phyloP scores from a whole-genome alignment of 1,140 invertebrate species.

The Diorhabda elongata region DNA sequence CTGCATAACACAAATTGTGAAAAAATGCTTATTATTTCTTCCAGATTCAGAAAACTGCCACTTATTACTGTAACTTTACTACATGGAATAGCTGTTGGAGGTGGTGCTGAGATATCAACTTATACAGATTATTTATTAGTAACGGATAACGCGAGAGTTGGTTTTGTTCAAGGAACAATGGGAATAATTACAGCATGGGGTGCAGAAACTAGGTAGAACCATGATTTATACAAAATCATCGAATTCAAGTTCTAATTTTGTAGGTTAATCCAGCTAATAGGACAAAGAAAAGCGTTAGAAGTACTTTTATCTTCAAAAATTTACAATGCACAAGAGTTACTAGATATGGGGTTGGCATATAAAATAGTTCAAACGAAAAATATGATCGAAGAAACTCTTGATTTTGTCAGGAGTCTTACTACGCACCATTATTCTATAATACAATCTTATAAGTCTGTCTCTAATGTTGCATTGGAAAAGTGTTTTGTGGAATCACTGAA shows the following conservation, averaged over 20 bases:
- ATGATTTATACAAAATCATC: background rate
- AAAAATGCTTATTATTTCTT: background rate
- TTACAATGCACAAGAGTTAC: conserved; percentile 12
- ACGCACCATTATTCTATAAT: background rate
- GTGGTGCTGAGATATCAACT: conserved; percentile 58
- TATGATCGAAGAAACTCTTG: conserved; percentile 3
- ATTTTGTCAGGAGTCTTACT: conserved; percentile 9
- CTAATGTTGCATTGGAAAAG: background rate
- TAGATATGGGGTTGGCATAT: conserved; percentile 6
- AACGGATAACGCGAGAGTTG: conserved; percentile 47
- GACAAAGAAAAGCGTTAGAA: conserved; percentile 10
- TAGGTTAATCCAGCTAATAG: conserved; percentile 6
- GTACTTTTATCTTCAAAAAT: conserved; percentile 13
- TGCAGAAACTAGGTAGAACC: conserved; percentile 39
- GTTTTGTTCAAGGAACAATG: conserved; percentile 57
- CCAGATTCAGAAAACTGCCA: conserved; percentile 49
- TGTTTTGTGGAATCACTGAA: conserved; percentile 4
- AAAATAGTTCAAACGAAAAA: conserved; percentile 7
- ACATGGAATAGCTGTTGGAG: conserved; percentile 55
- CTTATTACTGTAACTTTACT: conserved; percentile 54
- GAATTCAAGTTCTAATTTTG: background rate
- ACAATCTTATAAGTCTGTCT: conserved; percentile 5
- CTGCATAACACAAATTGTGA: too few relatives aligned
- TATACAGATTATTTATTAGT: conserved; percentile 56
- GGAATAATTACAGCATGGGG: conserved; percentile 59